Conservation (phyloP, 2,113 vertebrate genomes). For the Podarcis cretensis region DNA sequence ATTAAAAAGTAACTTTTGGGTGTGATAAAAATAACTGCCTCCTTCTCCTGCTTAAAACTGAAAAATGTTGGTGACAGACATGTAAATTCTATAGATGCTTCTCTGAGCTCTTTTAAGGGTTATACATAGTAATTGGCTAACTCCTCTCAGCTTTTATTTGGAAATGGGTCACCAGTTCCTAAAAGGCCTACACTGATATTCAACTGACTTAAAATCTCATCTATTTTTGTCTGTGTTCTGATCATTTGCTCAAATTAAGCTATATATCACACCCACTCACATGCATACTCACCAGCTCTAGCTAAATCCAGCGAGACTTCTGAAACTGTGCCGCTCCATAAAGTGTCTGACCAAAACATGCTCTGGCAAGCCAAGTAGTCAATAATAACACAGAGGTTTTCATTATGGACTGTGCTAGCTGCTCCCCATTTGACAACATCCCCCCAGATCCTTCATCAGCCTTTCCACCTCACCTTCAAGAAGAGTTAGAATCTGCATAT, state of each 20-base stretch:
- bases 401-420: too few relatives aligned
- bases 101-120: not conserved
- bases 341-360: too few relatives aligned
- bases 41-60: not conserved
- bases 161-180: not conserved
- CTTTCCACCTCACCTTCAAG: too few relatives aligned
- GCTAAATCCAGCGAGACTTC: too few relatives aligned
- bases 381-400: too few relatives aligned
- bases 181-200: not conserved
- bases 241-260: not conserved
- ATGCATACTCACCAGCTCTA: too few relatives aligned
- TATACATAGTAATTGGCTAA: not conserved
- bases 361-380: too few relatives aligned
- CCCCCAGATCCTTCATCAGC: too few relatives aligned
- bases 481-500: too few relatives aligned
- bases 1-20: constrained; percentile 30
- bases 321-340: too few relatives aligned
- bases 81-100: not conserved
- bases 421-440: too few relatives aligned
- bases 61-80: constrained; percentile 22
- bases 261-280: not conserved
- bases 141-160: not conserved
- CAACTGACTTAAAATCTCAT: not conserved
- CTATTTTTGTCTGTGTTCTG: not conserved
- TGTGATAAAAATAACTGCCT: constrained; percentile 18